Evolutionary conservation across 2,797 vertebrate species (phyloP).

Genomic region (Anableps anableps): DNA sequence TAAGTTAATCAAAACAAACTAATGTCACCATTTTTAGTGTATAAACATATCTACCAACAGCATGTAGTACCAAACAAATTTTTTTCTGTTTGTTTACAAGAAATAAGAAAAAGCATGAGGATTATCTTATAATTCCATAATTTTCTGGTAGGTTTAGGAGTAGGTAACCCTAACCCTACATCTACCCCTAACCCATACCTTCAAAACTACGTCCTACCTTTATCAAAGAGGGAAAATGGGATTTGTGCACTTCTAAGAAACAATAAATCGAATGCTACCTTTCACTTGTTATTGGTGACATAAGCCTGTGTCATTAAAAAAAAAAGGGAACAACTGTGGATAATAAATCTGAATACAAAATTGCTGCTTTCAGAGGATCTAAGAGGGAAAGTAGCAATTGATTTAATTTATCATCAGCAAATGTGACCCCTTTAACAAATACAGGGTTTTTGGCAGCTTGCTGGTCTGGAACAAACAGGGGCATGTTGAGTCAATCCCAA

Average conservation of each 20-base stretch:
- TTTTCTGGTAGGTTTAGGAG: neutral
- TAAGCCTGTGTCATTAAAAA: neutral
- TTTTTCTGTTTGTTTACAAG: neutral
- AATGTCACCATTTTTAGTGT: neutral
- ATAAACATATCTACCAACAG: neutral
- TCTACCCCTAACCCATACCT: neutral
- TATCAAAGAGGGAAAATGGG: neutral
- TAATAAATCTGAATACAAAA: neutral
- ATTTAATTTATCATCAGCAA: neutral
- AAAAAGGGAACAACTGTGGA: neutral
- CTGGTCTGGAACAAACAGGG: neutral
- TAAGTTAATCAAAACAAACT: neutral
- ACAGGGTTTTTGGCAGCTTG: neutral
- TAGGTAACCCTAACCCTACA: neutral
- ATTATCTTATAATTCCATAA: neutral
- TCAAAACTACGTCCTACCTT: neutral
- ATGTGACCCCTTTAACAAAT: neutral
- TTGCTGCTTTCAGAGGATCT: neutral
- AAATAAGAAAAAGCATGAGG: neutral
- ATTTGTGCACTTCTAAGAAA: neutral
- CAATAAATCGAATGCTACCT: neutral
- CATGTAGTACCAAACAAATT: neutral
- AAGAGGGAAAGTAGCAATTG: neutral
- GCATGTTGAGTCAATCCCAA: neutral
- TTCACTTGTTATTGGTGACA: too few relatives aligned